Evolutionary conservation across 2,888 invertebrate species (phyloP).

Genomic region (Lasioglossum villosulum): DNA sequence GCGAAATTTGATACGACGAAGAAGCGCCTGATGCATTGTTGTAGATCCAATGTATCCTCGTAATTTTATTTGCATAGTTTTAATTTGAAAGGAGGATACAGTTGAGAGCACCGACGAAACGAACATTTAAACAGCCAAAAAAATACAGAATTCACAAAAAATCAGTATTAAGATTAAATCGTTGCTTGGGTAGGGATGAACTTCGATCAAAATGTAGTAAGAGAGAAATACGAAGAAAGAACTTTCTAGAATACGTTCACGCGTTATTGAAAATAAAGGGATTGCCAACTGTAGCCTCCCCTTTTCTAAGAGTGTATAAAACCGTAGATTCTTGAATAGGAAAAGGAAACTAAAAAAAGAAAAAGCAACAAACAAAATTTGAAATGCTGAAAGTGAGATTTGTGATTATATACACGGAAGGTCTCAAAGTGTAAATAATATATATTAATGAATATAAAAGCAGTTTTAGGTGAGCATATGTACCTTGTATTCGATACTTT

Average conservation of each 20-base stretch:
- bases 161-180: background rate
- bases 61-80: background rate
- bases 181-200: background rate
- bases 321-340: slow-evolving; percentile 34
- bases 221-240: background rate
- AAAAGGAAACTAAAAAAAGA: slow-evolving; percentile 5
- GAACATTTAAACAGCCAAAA: background rate
- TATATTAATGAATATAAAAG: slow-evolving; percentile 65
- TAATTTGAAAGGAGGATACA: background rate
- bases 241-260: background rate
- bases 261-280: background rate
- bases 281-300: slow-evolving; percentile 3
- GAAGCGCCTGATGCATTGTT: slow-evolving; percentile 27
- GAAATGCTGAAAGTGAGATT: slow-evolving; percentile 36
- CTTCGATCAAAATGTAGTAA: background rate
- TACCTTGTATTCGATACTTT: slow-evolving; percentile 67
- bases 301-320: background rate
- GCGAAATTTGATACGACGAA: slow-evolving; percentile 23
- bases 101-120: background rate
- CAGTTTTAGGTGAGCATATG: slow-evolving; percentile 59
- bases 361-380: slow-evolving; percentile 16
- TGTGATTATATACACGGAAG: slow-evolving; percentile 44
- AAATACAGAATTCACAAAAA: background rate
- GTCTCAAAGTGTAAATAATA: slow-evolving; percentile 68
- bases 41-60: slow-evolving; percentile 18